A percentile compares a stretch with the other conserved stretches of the same genome.
phyloP scores from a whole-genome alignment of 2,113 vertebrate species.

The Geothlypis trichas region DNA sequence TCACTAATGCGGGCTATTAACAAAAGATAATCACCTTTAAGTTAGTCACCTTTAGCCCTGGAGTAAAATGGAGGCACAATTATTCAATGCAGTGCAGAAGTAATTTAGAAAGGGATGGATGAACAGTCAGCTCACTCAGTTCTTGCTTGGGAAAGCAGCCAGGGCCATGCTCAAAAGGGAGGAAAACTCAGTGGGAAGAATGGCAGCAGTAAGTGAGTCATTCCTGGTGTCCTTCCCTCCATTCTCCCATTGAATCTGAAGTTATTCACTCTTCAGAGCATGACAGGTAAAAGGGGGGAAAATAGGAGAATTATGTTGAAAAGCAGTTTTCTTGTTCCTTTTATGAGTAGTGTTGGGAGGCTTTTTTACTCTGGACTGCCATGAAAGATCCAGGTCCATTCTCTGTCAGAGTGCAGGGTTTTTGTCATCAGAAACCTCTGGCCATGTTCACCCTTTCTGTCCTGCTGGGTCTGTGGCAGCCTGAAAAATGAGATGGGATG shows the following conservation, averaged over 20 bases:
- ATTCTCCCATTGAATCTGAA: background rate
- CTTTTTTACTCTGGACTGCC: background rate
- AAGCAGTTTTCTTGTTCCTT: background rate
- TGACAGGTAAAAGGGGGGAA: background rate
- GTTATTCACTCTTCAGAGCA: background rate
- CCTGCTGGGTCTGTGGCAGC: rapidly evolving
- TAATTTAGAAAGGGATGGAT: slow-evolving; percentile 57
- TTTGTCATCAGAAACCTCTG: rapidly evolving
- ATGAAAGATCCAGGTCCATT: background rate
- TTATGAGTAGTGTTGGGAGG: background rate
- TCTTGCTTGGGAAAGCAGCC: slow-evolving; percentile 26
- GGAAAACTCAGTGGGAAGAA: background rate
- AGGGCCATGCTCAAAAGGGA: background rate
- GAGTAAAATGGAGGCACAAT: slow-evolving; percentile 42
- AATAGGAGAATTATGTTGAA: background rate
- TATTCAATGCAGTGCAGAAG: slow-evolving; percentile 8
- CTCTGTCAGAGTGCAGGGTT: background rate
- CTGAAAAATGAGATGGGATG: rapidly evolving
- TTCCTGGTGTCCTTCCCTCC: background rate
- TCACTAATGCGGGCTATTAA: slow-evolving; percentile 57
- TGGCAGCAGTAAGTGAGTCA: background rate
- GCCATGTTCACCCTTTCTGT: rapidly evolving
- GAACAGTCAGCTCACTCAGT: background rate
- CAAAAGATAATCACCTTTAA: slow-evolving; percentile 68
- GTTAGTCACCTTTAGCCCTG: slow-evolving; percentile 53